Conservation (phyloP, 1,140 invertebrate species). For the Maconellicoccus hirsutus region DNA sequence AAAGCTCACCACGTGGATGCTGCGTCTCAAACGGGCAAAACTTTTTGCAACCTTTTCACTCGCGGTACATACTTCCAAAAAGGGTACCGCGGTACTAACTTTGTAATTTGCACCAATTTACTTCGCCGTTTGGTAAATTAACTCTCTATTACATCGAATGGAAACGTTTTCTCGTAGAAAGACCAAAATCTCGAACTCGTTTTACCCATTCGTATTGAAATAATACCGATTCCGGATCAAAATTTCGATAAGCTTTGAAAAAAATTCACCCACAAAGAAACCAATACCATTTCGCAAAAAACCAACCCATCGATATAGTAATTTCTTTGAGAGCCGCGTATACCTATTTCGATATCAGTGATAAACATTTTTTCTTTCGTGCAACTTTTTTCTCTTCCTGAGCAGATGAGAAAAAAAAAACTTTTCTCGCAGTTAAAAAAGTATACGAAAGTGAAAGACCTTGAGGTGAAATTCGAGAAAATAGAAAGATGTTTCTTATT, state of each 20-base stretch:
- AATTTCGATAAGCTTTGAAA: background rate
- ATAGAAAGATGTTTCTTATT: conserved; percentile 5
- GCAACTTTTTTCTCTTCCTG: background rate
- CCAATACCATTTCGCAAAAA: background rate
- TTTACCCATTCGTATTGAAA: no score
- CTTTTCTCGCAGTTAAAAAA: background rate
- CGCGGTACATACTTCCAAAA: no score
- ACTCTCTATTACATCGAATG: no score
- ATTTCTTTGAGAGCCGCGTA: background rate
- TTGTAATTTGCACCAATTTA: no score
- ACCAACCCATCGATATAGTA: background rate
- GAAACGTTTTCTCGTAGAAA: no score
- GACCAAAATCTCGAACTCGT: no score
- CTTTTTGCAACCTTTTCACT: no score
- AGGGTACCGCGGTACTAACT: no score
- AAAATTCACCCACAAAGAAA: background rate
- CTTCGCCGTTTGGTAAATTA: no score
- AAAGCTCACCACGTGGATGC: no score
- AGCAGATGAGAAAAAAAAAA: background rate
- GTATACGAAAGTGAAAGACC: background rate
- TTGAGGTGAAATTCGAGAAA: background rate
- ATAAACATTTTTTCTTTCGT: background rate
- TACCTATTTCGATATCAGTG: background rate
- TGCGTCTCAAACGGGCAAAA: no score
- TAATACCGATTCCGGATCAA: background rate